Base-by-base conservation (phyloP, 1,140 invertebrate species). In the Bombus turneri region DNA sequence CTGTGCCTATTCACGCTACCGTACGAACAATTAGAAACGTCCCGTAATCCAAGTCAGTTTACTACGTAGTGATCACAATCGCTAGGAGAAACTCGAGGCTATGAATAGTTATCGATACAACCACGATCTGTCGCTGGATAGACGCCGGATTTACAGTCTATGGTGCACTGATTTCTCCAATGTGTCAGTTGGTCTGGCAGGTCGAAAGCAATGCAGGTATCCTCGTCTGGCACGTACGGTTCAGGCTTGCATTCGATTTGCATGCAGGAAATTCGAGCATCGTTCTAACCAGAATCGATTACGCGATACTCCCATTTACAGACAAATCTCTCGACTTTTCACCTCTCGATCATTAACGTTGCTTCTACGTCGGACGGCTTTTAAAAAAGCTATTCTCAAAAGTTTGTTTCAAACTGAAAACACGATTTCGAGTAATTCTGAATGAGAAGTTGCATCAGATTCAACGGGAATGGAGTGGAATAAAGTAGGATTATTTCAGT, bases 61-160 rank as follows among this genome's bases (percentile, higher is more conserved):
- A 89, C 90, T 86, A 79, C 86, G 87, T 73, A 87, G 91, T 87
- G 91, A 91, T 92, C 86, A 80, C 85, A 76, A 91, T 91, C 88
- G 83, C 76, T 76, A 43, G 88, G 75, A 77, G 86, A 88, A 90
- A 88, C 84, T 86, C 47, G 43, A 41, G 39, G 77, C 85, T 87
- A 92, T 91, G 69, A 92, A 92, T 92, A 91, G 89, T 91, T 90
- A 92, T 88, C 80, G 87, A 82, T 82, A 69, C 22, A 68, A 76
- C 41, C 82, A 41, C 62, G 62, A 79, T 31, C 39, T 43, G 39
- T 71, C 43, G 37, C 9, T 37, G 74, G 81, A 81, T 88, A 88
- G 89, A 83, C 78, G 86, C 86, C 87, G 73, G 86, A 87, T 86
- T 90, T 86, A 75, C 73, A 68, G 84, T 87, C 86, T 66, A 81